phyloP scores from a whole-genome alignment of 2,113 vertebrate genomes.

The Oryzias javanicus region DNA sequence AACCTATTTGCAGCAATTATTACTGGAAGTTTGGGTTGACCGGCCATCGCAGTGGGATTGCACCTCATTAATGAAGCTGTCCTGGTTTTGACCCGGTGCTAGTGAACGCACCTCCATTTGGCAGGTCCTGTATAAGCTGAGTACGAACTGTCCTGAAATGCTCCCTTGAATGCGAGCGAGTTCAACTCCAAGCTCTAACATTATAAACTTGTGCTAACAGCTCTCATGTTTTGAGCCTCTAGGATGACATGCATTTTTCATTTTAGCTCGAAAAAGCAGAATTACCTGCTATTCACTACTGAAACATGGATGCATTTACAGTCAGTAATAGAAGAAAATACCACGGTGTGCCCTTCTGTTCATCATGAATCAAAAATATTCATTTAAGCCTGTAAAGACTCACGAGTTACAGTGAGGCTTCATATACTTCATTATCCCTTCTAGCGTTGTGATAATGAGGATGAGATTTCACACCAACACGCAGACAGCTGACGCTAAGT shows the following conservation, averaged over 20 bases:
- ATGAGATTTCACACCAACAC: too few species aligned
- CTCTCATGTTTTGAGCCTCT: constrained; percentile 7
- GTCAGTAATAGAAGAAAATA: constrained; percentile 15
- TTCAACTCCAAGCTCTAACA: constrained; percentile 28
- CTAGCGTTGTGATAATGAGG: constrained; percentile 1
- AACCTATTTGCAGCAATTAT: constrained; percentile 44
- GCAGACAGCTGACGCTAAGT: too few species aligned
- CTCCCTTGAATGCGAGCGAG: constrained; percentile 26
- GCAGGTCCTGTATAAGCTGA: constrained; percentile 38
- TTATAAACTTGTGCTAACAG: constrained; percentile 15
- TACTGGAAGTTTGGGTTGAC: constrained; percentile 60
- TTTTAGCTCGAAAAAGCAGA: constrained; percentile 12
- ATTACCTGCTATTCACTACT: constrained; percentile 48
- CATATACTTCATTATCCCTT: constrained; percentile 23
- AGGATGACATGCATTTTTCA: constrained; percentile 17
- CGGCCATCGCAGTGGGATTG: constrained; percentile 39
- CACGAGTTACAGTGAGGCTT: constrained; percentile 30
- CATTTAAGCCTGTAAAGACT: constrained; percentile 45
- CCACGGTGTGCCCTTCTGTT: constrained; percentile 20
- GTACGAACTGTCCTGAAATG: constrained; percentile 54
- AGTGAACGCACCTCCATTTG: constrained; percentile 38
- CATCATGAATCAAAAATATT: constrained; percentile 36
- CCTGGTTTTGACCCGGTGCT: constrained; percentile 51
- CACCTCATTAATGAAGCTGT: constrained; percentile 54
- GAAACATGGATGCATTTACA: constrained; percentile 29